Percentiles rank a stretch among this genome's conserved stretches.
Conservation (phyloP, 2,888 invertebrate species). For the Coecobrya sp. region DNA sequence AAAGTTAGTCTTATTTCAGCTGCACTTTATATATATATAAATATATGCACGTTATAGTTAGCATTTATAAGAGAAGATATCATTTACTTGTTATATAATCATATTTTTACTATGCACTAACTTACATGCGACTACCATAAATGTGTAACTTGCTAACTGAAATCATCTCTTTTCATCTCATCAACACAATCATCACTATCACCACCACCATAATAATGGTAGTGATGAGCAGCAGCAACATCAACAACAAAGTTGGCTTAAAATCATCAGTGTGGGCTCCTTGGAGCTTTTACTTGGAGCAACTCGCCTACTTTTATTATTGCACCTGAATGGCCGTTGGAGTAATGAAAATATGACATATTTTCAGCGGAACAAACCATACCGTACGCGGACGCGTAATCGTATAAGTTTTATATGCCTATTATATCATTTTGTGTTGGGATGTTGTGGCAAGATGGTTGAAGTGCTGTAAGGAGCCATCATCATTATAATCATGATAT, state of each 20-base stretch:
- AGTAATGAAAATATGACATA: constrained; percentile 61
- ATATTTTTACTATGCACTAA: constrained; percentile 11
- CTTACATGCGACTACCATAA: constrained; percentile 23
- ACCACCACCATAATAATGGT: constrained; percentile 48
- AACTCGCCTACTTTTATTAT: constrained; percentile 72
- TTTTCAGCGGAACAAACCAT: constrained; percentile 48
- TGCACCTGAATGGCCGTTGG: constrained; percentile 28
- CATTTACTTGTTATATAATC: constrained; percentile 30
- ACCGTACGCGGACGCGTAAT: background rate
- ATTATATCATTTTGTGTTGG: background rate
- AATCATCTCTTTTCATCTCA: constrained; percentile 67
- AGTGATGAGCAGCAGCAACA: constrained; percentile 10
- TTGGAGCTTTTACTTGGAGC: background rate
- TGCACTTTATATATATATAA: no score
- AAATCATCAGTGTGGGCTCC: constrained; percentile 47
- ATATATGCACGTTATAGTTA: background rate
- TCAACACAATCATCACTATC: constrained; percentile 69
- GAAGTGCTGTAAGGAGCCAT: constrained; percentile 1
- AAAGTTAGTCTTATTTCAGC: background rate
- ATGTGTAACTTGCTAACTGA: constrained; percentile 50
- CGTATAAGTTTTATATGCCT: constrained; percentile 13
- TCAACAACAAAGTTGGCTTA: background rate
- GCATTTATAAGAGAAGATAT: background rate
- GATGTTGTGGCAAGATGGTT: background rate
- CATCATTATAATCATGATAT: constrained; percentile 69